Evolutionary conservation across 2,797 vertebrate species (phyloP).

Genomic region (Oceanodroma leucorhoa): DNA sequence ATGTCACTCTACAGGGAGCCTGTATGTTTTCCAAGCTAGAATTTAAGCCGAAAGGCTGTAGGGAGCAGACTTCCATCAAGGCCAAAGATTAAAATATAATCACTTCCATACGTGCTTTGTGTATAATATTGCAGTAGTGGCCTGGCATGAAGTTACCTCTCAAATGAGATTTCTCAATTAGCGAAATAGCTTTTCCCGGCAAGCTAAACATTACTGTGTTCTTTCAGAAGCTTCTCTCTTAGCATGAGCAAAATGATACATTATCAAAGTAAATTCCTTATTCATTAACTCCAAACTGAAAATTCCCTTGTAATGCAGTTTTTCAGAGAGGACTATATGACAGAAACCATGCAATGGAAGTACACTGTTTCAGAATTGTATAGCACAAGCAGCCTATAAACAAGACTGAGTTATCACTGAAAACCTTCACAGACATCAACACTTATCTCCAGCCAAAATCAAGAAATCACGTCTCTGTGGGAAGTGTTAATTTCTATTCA

Average conservation of each 20-base stretch:
- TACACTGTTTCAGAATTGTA: background rate
- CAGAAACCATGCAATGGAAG: background rate
- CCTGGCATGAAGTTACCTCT: conserved; percentile 20
- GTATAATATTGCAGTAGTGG: background rate
- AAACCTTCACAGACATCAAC: background rate
- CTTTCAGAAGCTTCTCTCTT: conserved; percentile 30
- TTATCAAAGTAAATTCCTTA: conserved; percentile 57
- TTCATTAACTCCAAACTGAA: conserved; percentile 53
- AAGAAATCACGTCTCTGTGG: background rate
- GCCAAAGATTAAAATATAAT: conserved; percentile 59
- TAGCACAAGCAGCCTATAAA: background rate
- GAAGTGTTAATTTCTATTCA: background rate
- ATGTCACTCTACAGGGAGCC: background rate
- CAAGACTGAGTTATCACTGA: background rate
- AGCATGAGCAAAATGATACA: conserved; percentile 28
- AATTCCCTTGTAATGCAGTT: background rate
- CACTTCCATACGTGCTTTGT: conserved; percentile 39
- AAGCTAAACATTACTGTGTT: conserved; percentile 3
- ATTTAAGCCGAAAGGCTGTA: conserved; percentile 48
- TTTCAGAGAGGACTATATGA: background rate
- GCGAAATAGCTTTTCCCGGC: conserved; percentile 49
- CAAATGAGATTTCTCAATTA: conserved; percentile 69
- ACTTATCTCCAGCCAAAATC: background rate
- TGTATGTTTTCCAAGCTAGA: conserved; percentile 12
- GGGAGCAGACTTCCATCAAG: conserved; percentile 17